phyloP scores from a whole-genome alignment of 2,888 invertebrate species.

The Philereme transversata region DNA sequence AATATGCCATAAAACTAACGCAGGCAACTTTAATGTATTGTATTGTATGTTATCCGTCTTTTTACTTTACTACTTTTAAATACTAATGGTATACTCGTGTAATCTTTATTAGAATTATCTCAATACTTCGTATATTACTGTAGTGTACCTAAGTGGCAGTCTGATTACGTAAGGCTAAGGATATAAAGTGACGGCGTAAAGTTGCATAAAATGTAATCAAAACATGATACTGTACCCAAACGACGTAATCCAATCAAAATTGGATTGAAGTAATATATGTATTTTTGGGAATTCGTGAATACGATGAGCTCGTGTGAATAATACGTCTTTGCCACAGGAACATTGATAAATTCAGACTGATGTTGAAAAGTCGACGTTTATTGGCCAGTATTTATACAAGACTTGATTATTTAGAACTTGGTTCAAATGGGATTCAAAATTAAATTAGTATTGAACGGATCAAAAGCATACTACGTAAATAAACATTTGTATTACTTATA shows the following conservation, averaged over 20 bases:
- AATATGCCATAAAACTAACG: constrained; percentile 3
- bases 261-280: neutral
- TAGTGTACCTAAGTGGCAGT: constrained; percentile 18
- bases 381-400: constrained; percentile 34
- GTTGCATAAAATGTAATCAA: constrained; percentile 26
- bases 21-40: constrained; percentile 21
- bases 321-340: neutral
- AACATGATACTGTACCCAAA: neutral
- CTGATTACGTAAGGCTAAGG: constrained; percentile 15
- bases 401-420: constrained; percentile 3
- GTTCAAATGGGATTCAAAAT: neutral
- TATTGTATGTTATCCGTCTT: constrained; percentile 27
- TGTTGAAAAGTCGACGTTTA: constrained; percentile 19
- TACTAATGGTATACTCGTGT: constrained; percentile 17
- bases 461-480: constrained; percentile 2
- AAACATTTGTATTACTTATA: neutral
- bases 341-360: constrained; percentile 4
- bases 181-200: constrained; percentile 4
- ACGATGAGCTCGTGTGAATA: neutral
- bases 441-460: constrained; percentile 10
- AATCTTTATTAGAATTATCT: constrained; percentile 19
- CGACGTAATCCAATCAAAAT: constrained; percentile 21
- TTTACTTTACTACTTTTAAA: constrained; percentile 7
- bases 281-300: neutral
- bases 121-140: constrained; percentile 18